phyloP scores from a whole-genome alignment of 92 coral and sea anemone genomes.

The Muricea muricata region DNA sequence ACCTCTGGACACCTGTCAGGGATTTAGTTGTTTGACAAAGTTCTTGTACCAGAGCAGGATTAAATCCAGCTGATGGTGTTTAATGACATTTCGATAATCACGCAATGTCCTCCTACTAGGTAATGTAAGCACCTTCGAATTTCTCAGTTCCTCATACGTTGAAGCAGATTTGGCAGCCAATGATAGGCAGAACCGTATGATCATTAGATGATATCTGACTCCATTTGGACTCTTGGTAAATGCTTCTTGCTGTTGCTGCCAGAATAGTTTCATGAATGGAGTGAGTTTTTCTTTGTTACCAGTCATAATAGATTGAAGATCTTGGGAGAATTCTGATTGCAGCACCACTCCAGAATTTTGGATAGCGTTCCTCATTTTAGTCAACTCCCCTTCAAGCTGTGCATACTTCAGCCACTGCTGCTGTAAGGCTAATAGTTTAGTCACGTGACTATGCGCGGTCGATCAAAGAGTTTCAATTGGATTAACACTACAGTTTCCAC shows the following conservation, averaged over 20 bases:
- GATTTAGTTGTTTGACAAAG: too few species aligned
- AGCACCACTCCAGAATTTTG: background rate
- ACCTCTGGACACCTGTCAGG: background rate
- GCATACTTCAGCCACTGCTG: background rate
- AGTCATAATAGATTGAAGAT: background rate
- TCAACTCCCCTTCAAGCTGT: background rate
- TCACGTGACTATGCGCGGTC: too few species aligned
- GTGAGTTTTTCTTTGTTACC: slow-evolving; percentile 9
- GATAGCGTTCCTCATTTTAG: background rate
- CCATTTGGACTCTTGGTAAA: slow-evolving; percentile 29
- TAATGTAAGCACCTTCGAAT: slow-evolving; percentile 9
- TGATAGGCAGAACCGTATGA: slow-evolving; percentile 53
- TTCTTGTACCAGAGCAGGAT: background rate
- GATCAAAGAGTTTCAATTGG: too few species aligned
- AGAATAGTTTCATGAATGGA: slow-evolving; percentile 65
- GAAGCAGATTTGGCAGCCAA: slow-evolving; percentile 59
- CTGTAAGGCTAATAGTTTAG: background rate
- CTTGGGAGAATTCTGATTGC: background rate
- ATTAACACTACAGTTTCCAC: too few species aligned
- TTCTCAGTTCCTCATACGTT: slow-evolving; percentile 50
- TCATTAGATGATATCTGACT: slow-evolving; percentile 46
- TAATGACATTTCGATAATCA: slow-evolving; percentile 48
- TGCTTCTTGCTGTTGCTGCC: slow-evolving; percentile 58
- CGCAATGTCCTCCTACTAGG: slow-evolving; percentile 35
- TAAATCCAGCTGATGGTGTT: slow-evolving; percentile 36